Base-by-base conservation (phyloP, 1,140 invertebrate genomes). In the Nasonia giraulti region DNA sequence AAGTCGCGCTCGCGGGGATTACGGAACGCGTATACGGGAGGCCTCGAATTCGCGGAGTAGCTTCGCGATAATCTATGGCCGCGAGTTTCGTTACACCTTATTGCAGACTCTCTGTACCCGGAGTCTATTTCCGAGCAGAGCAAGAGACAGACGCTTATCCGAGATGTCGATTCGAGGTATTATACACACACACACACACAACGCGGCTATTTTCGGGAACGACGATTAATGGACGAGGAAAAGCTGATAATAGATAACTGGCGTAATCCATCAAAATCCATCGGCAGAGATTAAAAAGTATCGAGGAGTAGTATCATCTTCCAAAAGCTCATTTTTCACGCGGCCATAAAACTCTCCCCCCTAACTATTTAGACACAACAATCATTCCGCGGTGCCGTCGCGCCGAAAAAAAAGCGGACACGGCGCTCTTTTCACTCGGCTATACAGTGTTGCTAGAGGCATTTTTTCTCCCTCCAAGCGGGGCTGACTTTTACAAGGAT, bases 401-500 rank as follows among this genome's bases (percentile, higher is more conserved):
- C 20, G 17, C 0, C 20, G 37, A 50, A 50, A 77, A 50, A 77
- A 77, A 77, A 77, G 0, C 4, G 10, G 11, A 10, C n/a, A 50
- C 75, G 76, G 17, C 11, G 23, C 27, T 75, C 62, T 68, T 81
- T 81, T 81, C 80, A 81, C 80, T 81, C 71, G 20, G 37, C 7
- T 20, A 2, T 17, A 14, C 5, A n/a, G 20, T 17, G 27, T 82
- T 40, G 69, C 69, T 27, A 27, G 44, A 50, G 33, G 47, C 11
- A 37, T 82, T 80, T 80, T 80, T 80, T 20, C n/a, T 27, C 23
- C 10, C 62, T 55, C 50, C 5, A 11, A 62, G 23, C 10, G 14
- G 33, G 37, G 17, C 55, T 73, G 37, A 78, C 75, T 20, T 74
- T 78, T 83, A 83, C 75, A 78, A 83, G 82, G 75, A 83, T 83